Base-by-base conservation (phyloP, 1,140 invertebrate species). In the Andricus grossulariae region DNA sequence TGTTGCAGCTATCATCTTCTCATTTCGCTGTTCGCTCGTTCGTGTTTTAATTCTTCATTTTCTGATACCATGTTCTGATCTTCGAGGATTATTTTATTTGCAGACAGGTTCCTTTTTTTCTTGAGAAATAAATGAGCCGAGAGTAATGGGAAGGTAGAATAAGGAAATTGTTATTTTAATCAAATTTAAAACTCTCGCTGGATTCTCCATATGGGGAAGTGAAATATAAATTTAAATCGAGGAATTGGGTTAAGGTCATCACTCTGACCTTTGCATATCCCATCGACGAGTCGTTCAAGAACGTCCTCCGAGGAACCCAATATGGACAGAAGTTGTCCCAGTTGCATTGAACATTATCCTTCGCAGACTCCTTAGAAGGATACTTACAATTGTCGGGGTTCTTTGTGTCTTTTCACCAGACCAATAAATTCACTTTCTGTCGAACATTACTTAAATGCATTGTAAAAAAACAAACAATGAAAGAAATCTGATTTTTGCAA, bases 191-290 rank as follows among this genome's bases (percentile, higher is more conserved):
- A 19, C 16, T 66, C 16, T 66, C 32, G 32, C n/a, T 66, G 60
- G 39, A 66, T 66, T 66, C 25, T 39, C 32, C 60, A 66, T 39
- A 66, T 66, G 25, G 60, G 60, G 60, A 66, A 66, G 60, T 39
- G 15, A 16, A 45, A 7, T 8, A 45, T 45, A 45, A 45, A 45
- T 11, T 45, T 45, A 11, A 55, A 66, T 21, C 15, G 32, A 21
- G 82, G 78, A 89, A 88, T 88, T 89, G 72, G 87, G 85, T 77
- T 90, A 89, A 90, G 88, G 87, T 88, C 87, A 84, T 73, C 76
- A 18, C 72, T 80, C 51, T 85, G 84, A 88, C 84, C 86, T 88
- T 85, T 84, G 71, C 74, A 74, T 57, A 76, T 72, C 71, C 80
- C 72, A 85, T 85, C 78, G 77, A 77, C 77, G 51, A 78, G 72